These are phyloP conservation scores for Atherinomorus stipes DNA, from an alignment of 2,113 vertebrate species.

Conservation along the genomic window DNA sequence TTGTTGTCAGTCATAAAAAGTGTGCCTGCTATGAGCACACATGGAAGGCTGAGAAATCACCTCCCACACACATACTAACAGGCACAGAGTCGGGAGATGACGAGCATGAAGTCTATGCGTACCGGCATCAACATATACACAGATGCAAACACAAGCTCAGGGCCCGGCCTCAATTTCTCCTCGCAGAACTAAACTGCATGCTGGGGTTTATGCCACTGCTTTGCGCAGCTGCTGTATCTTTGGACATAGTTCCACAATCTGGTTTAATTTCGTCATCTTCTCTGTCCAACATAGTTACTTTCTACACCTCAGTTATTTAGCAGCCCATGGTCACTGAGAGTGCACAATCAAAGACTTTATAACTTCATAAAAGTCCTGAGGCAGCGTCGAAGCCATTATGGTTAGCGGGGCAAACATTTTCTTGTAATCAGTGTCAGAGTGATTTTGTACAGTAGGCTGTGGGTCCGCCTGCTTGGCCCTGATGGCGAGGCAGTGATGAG, in stretches of 20 bases:
- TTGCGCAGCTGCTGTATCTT: conserved; percentile 51
- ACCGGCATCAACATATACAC: conserved; percentile 8
- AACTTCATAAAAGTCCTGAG: conserved; percentile 64
- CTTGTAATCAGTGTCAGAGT: conserved; percentile 73
- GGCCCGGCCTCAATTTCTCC: conserved; percentile 54
- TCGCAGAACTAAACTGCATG: conserved; percentile 38
- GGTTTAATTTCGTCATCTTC: conserved; percentile 61
- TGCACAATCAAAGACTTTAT: conserved; percentile 67
- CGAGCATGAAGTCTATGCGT: conserved; percentile 58
- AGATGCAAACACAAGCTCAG: conserved; percentile 22
- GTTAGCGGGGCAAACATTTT: conserved; percentile 61
- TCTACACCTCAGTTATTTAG: conserved; percentile 66
- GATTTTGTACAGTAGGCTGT: conserved; percentile 63
- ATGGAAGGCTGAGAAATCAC: conserved; percentile 68
- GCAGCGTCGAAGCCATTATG: conserved; percentile 64
- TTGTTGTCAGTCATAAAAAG: conserved; percentile 81
- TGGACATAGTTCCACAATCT: conserved; percentile 48
- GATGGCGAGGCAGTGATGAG: conserved; percentile 50
- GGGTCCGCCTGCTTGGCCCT: conserved; percentile 38
- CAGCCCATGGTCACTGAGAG: conserved; percentile 63
- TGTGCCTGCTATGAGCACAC: conserved; percentile 77
- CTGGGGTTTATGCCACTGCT: conserved; percentile 50
- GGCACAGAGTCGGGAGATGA: conserved; percentile 61
- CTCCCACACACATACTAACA: conserved; percentile 67
- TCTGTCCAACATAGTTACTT: conserved; percentile 65